Conservation (phyloP, 2,888 invertebrate genomes). For the Dysmachus trigonus region DNA sequence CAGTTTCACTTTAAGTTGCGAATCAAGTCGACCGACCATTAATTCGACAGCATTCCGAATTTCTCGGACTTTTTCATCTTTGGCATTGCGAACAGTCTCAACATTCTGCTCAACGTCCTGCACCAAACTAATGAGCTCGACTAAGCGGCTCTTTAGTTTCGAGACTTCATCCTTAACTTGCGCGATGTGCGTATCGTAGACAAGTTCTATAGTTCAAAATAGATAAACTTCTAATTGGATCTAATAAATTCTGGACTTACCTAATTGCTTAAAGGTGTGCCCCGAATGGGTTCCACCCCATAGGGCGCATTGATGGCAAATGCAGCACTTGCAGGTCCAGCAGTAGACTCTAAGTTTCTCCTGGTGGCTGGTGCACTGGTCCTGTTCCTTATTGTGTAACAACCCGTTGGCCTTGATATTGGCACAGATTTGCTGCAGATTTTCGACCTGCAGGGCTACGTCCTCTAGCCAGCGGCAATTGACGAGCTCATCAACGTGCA, state of each 20-base stretch:
- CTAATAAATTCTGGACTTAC: constrained; percentile 42
- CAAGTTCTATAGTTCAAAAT: constrained; percentile 70
- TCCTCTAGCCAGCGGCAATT: constrained; percentile 97
- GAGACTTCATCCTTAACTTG: constrained; percentile 87
- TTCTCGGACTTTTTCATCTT: constrained; percentile 91
- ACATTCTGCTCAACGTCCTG: constrained; percentile 94
- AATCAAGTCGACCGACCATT: constrained; percentile 91
- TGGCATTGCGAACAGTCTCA: constrained; percentile 87
- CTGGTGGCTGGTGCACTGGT: constrained; percentile 82
- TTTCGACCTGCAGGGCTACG: constrained; percentile 91
- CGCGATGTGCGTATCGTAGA: constrained; percentile 87
- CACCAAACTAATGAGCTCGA: constrained; percentile 86
- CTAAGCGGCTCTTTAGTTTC: constrained; percentile 79
- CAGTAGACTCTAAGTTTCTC: constrained; percentile 93
- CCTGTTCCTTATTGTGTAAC: constrained; percentile 52
- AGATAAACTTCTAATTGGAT: not conserved
- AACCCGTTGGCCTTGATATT: constrained; percentile 53
- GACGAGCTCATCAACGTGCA: constrained; percentile 89
- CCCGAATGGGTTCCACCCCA: constrained; percentile 93
- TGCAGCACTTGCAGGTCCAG: constrained; percentile 88
- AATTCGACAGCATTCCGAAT: constrained; percentile 91
- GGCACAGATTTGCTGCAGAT: constrained; percentile 70
- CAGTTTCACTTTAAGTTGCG: constrained; percentile 87
- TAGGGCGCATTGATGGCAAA: constrained; percentile 92
- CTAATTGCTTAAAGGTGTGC: constrained; percentile 88